Conservation (phyloP, 2,113 vertebrate genomes). For the Microtus montanus region DNA sequence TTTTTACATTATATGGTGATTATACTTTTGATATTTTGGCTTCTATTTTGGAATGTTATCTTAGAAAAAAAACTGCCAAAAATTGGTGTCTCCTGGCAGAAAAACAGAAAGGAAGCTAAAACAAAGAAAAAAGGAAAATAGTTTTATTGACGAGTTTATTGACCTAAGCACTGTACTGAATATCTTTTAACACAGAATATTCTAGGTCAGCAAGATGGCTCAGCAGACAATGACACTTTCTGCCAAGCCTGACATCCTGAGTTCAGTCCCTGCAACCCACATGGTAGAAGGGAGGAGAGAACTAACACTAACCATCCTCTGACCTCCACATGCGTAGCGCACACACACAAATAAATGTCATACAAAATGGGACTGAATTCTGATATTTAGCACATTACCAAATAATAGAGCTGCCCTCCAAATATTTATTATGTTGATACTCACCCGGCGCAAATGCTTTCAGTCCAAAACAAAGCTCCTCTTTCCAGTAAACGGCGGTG, state of each 20-base stretch:
- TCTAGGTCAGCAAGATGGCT: not conserved
- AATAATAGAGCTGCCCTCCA: not conserved
- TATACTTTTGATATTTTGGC: not conserved
- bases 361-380: not conserved
- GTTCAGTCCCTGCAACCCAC: too few species aligned
- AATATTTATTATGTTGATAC: not conserved
- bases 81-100: not conserved
- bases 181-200: not conserved
- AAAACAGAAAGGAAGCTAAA: not conserved
- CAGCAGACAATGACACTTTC: not conserved
- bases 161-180: not conserved
- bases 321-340: not conserved
- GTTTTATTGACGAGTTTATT: slow-evolving; percentile 24
- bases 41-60: not conserved
- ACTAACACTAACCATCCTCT: not conserved
- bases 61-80: not conserved
- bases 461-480: not conserved
- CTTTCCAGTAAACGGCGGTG: not conserved
- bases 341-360: not conserved
- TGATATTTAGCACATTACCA: not conserved
- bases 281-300: not conserved
- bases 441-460: not conserved
- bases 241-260: not conserved
- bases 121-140: not conserved
- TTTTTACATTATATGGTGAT: not conserved